Evolutionary conservation across 2,888 invertebrate species (phyloP).

Genomic region (Dynastes maya): DNA sequence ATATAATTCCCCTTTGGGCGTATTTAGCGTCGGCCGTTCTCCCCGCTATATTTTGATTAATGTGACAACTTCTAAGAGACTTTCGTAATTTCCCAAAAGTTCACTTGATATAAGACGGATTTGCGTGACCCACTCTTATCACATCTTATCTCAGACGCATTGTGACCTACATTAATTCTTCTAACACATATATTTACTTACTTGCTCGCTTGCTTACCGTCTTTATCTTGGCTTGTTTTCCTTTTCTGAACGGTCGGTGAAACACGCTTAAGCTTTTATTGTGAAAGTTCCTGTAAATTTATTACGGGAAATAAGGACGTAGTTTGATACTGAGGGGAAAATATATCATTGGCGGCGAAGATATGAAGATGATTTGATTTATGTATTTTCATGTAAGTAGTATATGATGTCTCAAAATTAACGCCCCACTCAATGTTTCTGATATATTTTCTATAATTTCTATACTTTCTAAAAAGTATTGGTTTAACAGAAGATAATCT

Average conservation of each 20-base stretch:
- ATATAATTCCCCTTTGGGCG: slow-evolving; percentile 29
- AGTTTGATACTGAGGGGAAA: not conserved
- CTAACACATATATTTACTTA: slow-evolving; percentile 24
- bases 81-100: slow-evolving; percentile 44
- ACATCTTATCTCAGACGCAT: slow-evolving; percentile 35
- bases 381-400: not conserved
- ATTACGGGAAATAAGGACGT: slow-evolving; percentile 6
- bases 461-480: no score
- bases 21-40: slow-evolving; percentile 17
- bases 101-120: slow-evolving; percentile 38
- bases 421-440: no score
- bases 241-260: slow-evolving; percentile 14
- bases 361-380: slow-evolving; percentile 15
- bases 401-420: no score
- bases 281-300: slow-evolving; percentile 25
- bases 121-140: slow-evolving; percentile 34
- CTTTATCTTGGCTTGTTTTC: slow-evolving; percentile 25
- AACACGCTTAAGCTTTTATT: slow-evolving; percentile 41
- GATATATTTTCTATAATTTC: no score
- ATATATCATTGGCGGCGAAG: not conserved
- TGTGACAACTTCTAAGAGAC: slow-evolving; percentile 41
- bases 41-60: slow-evolving; percentile 36
- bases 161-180: slow-evolving; percentile 38
- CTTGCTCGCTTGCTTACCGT: slow-evolving; percentile 26
- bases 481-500: no score